Evolutionary conservation across 2,797 vertebrate genomes (phyloP).

Genomic region (Oreochromis mossambicus): DNA sequence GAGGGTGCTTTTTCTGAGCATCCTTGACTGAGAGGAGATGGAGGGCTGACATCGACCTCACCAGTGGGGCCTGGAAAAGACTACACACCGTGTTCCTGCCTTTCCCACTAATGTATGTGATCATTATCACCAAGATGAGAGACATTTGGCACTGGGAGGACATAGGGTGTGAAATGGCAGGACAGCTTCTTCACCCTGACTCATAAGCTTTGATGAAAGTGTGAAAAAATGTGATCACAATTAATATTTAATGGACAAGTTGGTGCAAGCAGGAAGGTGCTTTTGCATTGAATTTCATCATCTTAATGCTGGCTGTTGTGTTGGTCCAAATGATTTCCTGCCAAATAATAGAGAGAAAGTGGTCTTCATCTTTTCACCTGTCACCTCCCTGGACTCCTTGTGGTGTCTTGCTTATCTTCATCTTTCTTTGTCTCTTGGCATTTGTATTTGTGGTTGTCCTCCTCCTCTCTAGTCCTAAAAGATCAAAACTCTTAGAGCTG

Average conservation of each 20-base stretch:
- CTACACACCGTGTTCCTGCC: neutral
- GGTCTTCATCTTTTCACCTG: neutral
- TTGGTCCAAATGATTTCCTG: slow-evolving; percentile 38
- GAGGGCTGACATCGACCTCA: slow-evolving; percentile 31
- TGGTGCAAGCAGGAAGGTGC: slow-evolving; percentile 42
- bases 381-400: neutral
- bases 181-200: slow-evolving; percentile 33
- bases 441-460: neutral
- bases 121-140: slow-evolving; percentile 47
- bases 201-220: slow-evolving; percentile 50
- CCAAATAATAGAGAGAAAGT: slow-evolving; percentile 14
- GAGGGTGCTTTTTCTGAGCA: slow-evolving; percentile 8
- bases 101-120: slow-evolving; percentile 36
- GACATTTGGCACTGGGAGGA: slow-evolving; percentile 38
- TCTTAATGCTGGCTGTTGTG: slow-evolving; percentile 57
- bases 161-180: slow-evolving; percentile 40
- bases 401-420: neutral
- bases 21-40: slow-evolving; percentile 14
- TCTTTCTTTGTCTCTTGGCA: neutral
- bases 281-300: slow-evolving; percentile 72
- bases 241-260: slow-evolving; percentile 64
- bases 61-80: slow-evolving; percentile 24
- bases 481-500: slow-evolving; percentile 32
- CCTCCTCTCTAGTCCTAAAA: neutral
- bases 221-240: slow-evolving; percentile 43